Conservation (phyloP, 2,113 vertebrate genomes). For the Puffinus mauretanicus region DNA sequence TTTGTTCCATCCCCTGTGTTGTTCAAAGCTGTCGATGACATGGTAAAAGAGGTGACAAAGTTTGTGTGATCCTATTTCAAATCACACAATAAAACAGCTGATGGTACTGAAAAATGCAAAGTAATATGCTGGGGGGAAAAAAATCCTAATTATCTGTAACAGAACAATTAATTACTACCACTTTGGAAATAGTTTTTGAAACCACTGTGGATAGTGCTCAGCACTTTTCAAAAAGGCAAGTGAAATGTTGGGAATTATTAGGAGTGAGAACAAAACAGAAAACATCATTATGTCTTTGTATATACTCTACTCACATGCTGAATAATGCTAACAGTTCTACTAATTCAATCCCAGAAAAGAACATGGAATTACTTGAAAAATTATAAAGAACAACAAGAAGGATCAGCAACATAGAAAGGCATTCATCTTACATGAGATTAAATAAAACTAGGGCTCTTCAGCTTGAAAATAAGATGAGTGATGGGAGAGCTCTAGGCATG, state of each 20-base stretch:
- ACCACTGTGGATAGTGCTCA: not conserved
- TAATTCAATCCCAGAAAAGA: not conserved
- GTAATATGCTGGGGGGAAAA: not conserved
- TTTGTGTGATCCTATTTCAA: not conserved
- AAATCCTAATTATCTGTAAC: not conserved
- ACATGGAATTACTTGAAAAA: not conserved
- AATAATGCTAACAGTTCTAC: not conserved
- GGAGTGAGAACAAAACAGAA: not conserved
- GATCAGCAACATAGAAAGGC: not conserved
- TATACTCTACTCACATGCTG: not conserved
- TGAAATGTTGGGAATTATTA: not conserved
- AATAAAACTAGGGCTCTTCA: not conserved
- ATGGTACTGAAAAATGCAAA: not conserved
- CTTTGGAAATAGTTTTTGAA: not conserved
- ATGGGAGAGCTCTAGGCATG: not conserved
- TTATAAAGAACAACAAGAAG: not conserved
- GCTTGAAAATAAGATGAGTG: not conserved
- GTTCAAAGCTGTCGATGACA: not conserved
- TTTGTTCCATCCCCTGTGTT: not conserved
- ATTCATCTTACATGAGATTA: not conserved
- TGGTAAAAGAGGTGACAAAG: not conserved
- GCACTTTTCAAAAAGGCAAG: not conserved
- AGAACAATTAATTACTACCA: not conserved
- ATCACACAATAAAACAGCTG: not conserved
- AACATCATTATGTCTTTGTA: not conserved